phyloP scores from a whole-genome alignment of 2,797 vertebrate genomes.

The Phoeniculus purpureus region DNA sequence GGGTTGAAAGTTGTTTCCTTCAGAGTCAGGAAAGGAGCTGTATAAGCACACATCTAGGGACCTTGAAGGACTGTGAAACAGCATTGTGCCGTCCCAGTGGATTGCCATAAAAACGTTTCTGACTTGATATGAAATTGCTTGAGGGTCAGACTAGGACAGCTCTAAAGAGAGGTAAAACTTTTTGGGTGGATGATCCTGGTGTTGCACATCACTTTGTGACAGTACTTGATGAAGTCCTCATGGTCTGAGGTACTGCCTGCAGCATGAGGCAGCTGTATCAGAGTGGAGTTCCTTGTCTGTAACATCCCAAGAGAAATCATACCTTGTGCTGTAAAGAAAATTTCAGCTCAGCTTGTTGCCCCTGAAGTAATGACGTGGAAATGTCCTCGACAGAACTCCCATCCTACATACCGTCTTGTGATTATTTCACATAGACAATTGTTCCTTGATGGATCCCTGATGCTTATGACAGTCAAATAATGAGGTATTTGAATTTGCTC shows the following conservation, averaged over 20 bases:
- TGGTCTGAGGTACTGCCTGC: neutral
- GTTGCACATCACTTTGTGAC: neutral
- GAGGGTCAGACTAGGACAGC: neutral
- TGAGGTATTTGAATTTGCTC: neutral
- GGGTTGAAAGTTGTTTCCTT: neutral
- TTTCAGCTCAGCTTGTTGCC: neutral
- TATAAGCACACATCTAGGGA: neutral
- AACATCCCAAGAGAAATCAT: neutral
- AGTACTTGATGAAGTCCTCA: neutral
- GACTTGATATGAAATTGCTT: neutral
- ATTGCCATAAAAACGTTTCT: neutral
- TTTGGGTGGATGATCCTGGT: neutral
- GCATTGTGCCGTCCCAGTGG: neutral
- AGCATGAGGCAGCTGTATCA: no score
- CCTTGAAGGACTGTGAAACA: neutral
- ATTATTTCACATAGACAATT: neutral
- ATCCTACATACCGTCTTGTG: neutral
- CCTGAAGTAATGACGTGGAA: neutral
- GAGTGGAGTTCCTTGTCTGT: no score
- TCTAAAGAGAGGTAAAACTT: neutral
- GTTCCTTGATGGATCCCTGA: neutral
- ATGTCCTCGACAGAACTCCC: neutral
- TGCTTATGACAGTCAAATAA: neutral
- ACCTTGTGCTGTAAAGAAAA: neutral
- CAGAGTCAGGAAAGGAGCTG: neutral